Conservation (phyloP, 2,797 vertebrate species). For the Microchirus variegatus region DNA sequence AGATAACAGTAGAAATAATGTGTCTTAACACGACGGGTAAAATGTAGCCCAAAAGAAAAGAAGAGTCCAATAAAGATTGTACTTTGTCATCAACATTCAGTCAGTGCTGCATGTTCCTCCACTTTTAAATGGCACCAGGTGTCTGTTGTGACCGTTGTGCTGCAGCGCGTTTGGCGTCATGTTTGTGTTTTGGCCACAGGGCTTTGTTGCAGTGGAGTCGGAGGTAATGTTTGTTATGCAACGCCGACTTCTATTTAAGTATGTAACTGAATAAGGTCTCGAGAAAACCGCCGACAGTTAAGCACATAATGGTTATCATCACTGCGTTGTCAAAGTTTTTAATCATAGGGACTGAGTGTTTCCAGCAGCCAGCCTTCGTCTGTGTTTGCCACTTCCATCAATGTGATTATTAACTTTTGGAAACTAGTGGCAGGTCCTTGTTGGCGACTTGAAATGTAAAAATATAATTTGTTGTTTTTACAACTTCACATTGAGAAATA, state of each 20-base stretch:
- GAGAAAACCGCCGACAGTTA: not conserved
- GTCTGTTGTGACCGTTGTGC: not conserved
- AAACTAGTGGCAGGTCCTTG: not conserved
- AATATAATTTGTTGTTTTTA: not conserved
- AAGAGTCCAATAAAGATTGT: not conserved
- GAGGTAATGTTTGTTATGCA: not conserved
- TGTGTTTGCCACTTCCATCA: not conserved
- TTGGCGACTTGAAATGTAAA: not conserved
- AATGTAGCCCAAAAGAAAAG: no score
- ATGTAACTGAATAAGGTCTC: not conserved
- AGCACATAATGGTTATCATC: conserved; percentile 8
- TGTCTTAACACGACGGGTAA: no score
- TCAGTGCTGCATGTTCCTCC: rapidly evolving
- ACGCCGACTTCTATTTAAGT: not conserved
- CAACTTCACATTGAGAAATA: no score
- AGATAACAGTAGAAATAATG: no score
- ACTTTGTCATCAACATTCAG: not conserved
- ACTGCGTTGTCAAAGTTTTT: not conserved
- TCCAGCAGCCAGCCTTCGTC: not conserved
- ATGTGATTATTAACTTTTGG: not conserved
- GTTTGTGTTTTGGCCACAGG: conserved; percentile 14
- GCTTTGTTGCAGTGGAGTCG: not conserved
- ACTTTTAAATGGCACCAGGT: not conserved
- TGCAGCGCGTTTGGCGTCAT: not conserved
- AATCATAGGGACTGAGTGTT: not conserved